Evolutionary conservation across 2,888 invertebrate genomes (phyloP).

Genomic region (Selenia dentaria): DNA sequence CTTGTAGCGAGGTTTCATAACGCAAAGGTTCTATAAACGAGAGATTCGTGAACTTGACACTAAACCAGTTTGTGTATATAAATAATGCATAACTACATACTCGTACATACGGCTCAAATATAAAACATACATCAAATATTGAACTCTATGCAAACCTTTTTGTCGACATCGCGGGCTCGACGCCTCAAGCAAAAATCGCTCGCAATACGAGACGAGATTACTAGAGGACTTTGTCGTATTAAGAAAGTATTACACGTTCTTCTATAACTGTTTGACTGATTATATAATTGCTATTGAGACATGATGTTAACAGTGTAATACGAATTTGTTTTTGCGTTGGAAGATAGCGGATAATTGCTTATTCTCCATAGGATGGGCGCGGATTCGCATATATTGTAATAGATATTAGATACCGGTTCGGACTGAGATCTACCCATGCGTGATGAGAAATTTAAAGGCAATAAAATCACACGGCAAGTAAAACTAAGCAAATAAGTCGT

Average conservation of each 20-base stretch:
- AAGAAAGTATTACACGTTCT: not conserved
- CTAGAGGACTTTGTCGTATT: slow-evolving; percentile 3
- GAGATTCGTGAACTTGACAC: not conserved
- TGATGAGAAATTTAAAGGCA: slow-evolving; percentile 7
- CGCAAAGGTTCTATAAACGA: too few relatives aligned
- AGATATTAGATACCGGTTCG: slow-evolving; percentile 21
- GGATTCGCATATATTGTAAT: slow-evolving; percentile 28
- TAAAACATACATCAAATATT: slow-evolving; percentile 10
- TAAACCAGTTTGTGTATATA: too few relatives aligned
- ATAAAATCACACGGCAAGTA: too few relatives aligned
- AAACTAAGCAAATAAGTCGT: not conserved
- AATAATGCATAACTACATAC: not conserved
- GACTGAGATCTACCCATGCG: slow-evolving; percentile 18
- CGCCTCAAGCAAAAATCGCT: slow-evolving; percentile 4
- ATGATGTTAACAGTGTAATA: too few relatives aligned
- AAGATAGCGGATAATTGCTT: slow-evolving; percentile 24
- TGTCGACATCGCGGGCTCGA: slow-evolving; percentile 2
- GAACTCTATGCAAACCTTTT: slow-evolving; percentile 29
- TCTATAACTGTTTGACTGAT: not conserved
- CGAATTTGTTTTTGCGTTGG: slow-evolving; percentile 26
- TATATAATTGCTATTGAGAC: too few relatives aligned
- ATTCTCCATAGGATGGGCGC: slow-evolving; percentile 20
- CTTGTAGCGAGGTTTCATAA: too few relatives aligned
- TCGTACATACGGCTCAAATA: not conserved
- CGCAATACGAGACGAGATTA: slow-evolving; percentile 5